Conservation (phyloP, 2,797 vertebrate species). For the Prionace glauca region DNA sequence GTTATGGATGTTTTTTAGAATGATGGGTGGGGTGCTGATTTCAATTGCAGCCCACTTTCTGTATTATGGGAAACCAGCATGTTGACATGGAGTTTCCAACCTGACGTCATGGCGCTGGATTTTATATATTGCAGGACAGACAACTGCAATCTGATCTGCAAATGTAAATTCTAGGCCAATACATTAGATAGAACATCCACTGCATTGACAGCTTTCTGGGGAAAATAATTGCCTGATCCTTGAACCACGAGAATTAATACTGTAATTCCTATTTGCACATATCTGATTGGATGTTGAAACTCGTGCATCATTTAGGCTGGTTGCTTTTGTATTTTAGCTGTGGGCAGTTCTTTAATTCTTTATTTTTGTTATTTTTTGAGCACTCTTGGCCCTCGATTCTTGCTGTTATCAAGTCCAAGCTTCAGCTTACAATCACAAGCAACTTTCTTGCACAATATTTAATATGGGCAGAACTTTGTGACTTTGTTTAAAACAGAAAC, state of each 20-base stretch:
- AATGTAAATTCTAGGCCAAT: not conserved
- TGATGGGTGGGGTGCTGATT: too few species aligned
- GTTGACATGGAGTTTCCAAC: too few species aligned
- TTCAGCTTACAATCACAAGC: not conserved
- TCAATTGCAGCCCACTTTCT: too few species aligned
- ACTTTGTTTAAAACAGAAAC: slow-evolving; percentile 33
- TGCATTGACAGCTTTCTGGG: not conserved
- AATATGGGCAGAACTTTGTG: not conserved
- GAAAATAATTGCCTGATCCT: not conserved
- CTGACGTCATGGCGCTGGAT: too few species aligned
- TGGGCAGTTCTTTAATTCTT: slow-evolving; percentile 6
- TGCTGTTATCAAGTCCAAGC: not conserved
- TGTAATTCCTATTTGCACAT: not conserved
- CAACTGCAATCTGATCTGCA: too few species aligned
- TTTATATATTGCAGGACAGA: too few species aligned
- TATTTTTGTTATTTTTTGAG: not conserved
- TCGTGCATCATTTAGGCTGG: not conserved
- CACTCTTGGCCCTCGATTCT: not conserved
- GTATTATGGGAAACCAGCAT: too few species aligned
- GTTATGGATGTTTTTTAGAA: too few species aligned
- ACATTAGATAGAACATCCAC: not conserved
- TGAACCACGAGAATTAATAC: not conserved
- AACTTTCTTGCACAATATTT: not conserved
- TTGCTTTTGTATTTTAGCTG: not conserved
- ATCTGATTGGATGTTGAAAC: not conserved